phyloP scores from a whole-genome alignment of 2,797 vertebrate genomes.

The Coluber constrictor region DNA sequence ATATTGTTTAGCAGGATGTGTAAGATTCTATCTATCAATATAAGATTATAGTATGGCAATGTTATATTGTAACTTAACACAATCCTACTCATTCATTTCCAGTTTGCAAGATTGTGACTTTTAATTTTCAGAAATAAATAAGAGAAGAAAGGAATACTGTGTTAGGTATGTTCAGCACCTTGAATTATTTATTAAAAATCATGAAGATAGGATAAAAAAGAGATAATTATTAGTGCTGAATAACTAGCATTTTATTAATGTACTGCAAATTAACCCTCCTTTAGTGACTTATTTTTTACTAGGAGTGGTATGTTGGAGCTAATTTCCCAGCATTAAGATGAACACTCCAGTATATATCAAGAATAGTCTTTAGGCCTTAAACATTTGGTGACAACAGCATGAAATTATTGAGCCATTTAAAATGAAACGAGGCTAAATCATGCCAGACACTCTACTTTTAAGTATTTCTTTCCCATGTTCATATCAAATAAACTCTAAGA shows the following conservation, averaged over 20 bases:
- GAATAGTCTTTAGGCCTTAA: background rate
- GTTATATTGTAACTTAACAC: background rate
- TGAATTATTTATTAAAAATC: background rate
- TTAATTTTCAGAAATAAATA: background rate
- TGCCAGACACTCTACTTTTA: background rate
- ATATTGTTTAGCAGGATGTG: background rate
- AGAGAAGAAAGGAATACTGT: background rate
- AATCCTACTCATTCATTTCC: background rate
- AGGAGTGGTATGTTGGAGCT: background rate
- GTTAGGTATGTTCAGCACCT: background rate
- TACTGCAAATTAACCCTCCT: background rate
- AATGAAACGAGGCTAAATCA: background rate
- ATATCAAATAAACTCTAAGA: background rate
- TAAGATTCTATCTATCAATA: background rate
- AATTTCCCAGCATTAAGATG: background rate
- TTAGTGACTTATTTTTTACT: background rate
- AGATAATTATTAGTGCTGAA: background rate
- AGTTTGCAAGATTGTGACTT: background rate
- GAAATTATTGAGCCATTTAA: background rate
- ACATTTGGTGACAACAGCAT: background rate
- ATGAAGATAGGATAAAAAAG: background rate
- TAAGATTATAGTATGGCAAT: background rate
- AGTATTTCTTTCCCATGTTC: background rate
- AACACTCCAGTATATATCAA: background rate
- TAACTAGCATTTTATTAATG: background rate